Base-by-base conservation (phyloP, 2,888 invertebrate species). In the Melieria picta region DNA sequence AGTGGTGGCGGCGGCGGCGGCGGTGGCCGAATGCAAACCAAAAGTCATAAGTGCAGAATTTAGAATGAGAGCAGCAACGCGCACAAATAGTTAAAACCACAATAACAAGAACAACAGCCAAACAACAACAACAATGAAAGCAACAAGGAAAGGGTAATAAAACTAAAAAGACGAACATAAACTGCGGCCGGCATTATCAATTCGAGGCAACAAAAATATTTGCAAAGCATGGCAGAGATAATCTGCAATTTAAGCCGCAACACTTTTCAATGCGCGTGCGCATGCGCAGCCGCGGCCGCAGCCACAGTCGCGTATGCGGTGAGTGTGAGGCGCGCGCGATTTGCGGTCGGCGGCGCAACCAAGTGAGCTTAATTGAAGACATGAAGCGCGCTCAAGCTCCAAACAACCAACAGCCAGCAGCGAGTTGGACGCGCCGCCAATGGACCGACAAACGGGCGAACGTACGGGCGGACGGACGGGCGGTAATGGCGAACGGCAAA, bases 241-340 rank as follows among this genome's bases (percentile, higher is more conserved):
- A 65, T 65, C 16, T 56, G 45, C 46, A 65, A 30, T 65, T 57
- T 65, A 55, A 65, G 57, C 56, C 45, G 47, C 47, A 45, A 57
- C 7, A 47, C 55, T 45, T 13, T 7, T 56, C 16, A 56, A 11
- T 56, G 16, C 13, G 57, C 65, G 30, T 46, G 46, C 30, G 47
- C 50, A 43, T 50, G 42, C 30, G 63, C 45, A 45, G 7, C 42
- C 9, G 45, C 30, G 30, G 30, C 30, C 30, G 30, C 30, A 30
- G 30, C 30, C 30, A 16, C 16, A 16, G 30, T 30, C 30, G 30
- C 30, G 30, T 30, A 30, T 30, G 30, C 30, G 30, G 30, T 30
- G 30, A 30, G 30, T 30, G 30, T 30, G 30, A 30, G 30, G 30
- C 30, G 30, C 30, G 30, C 30, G 30, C 43, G n/a, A 55, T 57